These are phyloP conservation scores for Mus minutoides DNA, from an alignment of 2,797 vertebrate genomes.

Conservation along the genomic window DNA sequence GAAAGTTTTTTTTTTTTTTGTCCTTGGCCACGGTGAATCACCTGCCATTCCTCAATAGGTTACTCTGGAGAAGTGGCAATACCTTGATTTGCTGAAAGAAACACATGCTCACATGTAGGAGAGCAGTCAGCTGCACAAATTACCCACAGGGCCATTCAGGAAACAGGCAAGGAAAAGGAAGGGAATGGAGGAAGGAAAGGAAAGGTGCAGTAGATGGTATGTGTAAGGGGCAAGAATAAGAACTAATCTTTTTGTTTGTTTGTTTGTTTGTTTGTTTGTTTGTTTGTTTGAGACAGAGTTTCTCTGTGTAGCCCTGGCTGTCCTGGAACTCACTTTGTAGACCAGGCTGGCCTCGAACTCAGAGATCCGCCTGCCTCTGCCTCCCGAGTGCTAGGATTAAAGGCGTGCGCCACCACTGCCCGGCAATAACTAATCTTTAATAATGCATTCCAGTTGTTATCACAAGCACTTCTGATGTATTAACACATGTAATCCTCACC, in stretches of 20 bases:
- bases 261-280: too few species aligned
- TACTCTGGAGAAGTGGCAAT: neutral
- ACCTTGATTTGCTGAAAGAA: slow-evolving; percentile 11
- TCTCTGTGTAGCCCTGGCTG: too few species aligned
- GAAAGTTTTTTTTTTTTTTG: neutral
- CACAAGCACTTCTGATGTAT: neutral
- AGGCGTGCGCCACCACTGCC: too few species aligned
- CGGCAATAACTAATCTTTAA: too few species aligned
- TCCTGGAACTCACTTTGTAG: too few species aligned
- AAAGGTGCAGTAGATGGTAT: neutral
- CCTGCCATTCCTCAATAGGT: neutral
- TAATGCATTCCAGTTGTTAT: neutral
- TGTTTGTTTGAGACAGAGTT: too few species aligned
- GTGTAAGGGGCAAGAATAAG: neutral
- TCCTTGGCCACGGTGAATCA: neutral
- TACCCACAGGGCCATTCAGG: neutral
- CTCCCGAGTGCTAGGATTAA: too few species aligned
- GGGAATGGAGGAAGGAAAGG: neutral
- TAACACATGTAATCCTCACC: neutral
- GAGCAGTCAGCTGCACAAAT: neutral
- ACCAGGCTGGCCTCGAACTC: too few species aligned
- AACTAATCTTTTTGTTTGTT: too few species aligned
- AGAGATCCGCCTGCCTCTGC: too few species aligned
- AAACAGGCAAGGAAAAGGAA: neutral
- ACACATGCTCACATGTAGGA: neutral